phyloP scores from a whole-genome alignment of 2,888 invertebrate genomes.

The Furcula furcula region DNA sequence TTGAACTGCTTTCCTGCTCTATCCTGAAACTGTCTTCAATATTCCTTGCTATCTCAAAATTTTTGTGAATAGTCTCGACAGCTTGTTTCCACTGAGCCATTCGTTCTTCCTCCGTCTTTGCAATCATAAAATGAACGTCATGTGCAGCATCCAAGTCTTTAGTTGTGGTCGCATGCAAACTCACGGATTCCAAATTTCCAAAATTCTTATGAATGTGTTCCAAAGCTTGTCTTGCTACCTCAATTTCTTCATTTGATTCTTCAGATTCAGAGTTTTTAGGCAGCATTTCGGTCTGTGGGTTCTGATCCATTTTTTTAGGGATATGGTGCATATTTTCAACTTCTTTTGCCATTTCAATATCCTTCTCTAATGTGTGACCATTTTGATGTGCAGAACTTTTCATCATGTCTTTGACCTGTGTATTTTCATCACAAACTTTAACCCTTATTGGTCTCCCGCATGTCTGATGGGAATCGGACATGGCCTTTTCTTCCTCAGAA shows the following conservation, averaged over 20 bases:
- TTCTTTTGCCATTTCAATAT: slow-evolving; percentile 62
- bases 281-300: slow-evolving; percentile 26
- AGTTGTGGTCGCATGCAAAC: slow-evolving; percentile 33
- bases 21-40: slow-evolving; percentile 61
- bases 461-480: slow-evolving; percentile 46
- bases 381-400: slow-evolving; percentile 32
- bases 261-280: slow-evolving; percentile 28
- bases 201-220: slow-evolving; percentile 56
- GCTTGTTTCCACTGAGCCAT: slow-evolving; percentile 65
- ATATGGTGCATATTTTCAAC: slow-evolving; percentile 64
- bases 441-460: slow-evolving; percentile 63
- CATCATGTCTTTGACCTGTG: slow-evolving; percentile 33
- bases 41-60: slow-evolving; percentile 55
- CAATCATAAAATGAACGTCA: slow-evolving; percentile 29
- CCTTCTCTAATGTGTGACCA: slow-evolving; percentile 39
- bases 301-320: slow-evolving; percentile 48
- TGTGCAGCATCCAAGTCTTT: slow-evolving; percentile 36
- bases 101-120: slow-evolving; percentile 49
- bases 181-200: slow-evolving; percentile 50
- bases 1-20: slow-evolving; percentile 12
- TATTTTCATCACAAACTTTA: slow-evolving; percentile 57
- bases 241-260: slow-evolving; percentile 58
- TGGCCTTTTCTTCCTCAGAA: slow-evolving; percentile 60
- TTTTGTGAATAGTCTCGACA: slow-evolving; percentile 50
- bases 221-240: slow-evolving; percentile 55